Base-by-base conservation (phyloP, 2,888 invertebrate genomes). In the Bombylius major region DNA sequence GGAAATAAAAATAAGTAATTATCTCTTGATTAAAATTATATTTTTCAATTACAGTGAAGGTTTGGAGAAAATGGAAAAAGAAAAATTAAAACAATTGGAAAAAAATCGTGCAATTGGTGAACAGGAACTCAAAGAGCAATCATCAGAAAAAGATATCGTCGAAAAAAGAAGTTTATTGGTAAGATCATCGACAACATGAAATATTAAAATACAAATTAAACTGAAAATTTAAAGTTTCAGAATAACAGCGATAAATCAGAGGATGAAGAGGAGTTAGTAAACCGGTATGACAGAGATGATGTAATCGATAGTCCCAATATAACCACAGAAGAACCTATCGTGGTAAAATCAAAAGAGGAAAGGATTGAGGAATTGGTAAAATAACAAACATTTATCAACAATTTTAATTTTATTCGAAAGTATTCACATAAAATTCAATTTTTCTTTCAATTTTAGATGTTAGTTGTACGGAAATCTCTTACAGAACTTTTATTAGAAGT, bases 31-130 rank as follows among this genome's bases (percentile, higher is more conserved):
- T 23, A 3, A 23, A 23, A 2, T 23, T 2, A 23, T 23, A 23
- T 23, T 23, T 23, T 23, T 23, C 23, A 23, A 23, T 23, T 23
- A 14, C 56, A 74, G 74, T 54, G 79, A 80, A 79, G 96, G 96
- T 42, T 76, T 98, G 62, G 97, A 97, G 69, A 97, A 97, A 78
- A 96, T 97, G 92, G 97, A 98, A 71, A 80, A 89, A 33, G 94
- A 96, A 65, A 94, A 95, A 67, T 83, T 85, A 66, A 87, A 84
- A 65, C 92, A 93, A 61, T 78, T 90, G 63, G 93, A 94, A 68
- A 82, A 83, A 54, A 87, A 88, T 66, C 64, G 65, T 39, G 59
- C 59, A 52, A 14, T 36, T 4, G 14, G 39, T 14, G 11, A 42
- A 42, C 7, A 11, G 39, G 39, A 42, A 11, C 3, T 42, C 3